A percentile compares a stretch with the other conserved stretches of the same genome.
Conservation (phyloP, 2,888 invertebrate species). For the Eustalomyia histrio region DNA sequence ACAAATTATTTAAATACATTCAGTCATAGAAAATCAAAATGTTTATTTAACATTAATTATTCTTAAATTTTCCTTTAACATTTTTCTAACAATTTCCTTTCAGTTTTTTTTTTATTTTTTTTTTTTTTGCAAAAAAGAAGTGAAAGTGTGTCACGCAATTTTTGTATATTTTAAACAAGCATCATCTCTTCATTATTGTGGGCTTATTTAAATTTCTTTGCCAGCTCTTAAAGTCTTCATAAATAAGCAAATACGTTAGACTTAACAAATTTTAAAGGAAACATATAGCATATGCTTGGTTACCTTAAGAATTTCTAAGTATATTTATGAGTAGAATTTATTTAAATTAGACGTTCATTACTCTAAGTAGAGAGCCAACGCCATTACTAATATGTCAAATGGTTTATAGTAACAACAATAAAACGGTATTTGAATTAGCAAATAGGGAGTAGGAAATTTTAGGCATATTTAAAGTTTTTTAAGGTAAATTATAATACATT, state of each 20-base stretch:
- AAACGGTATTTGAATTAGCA: slow-evolving; percentile 26
- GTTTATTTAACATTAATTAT: too few relatives aligned
- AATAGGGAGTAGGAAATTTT: neutral
- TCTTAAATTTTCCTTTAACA: too few relatives aligned
- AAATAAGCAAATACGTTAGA: neutral
- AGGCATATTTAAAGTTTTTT: neutral
- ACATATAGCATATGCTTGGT: neutral
- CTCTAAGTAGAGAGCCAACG: slow-evolving; percentile 22
- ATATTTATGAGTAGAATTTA: slow-evolving; percentile 68
- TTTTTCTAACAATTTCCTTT: too few relatives aligned
- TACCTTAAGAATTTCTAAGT: slow-evolving; percentile 44
- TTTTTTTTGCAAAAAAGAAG: neutral
- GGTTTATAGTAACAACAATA: slow-evolving; percentile 14
- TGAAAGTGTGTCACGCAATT: slow-evolving; percentile 45
- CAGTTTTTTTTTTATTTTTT: slow-evolving; percentile 12
- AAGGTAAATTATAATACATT: too few relatives aligned
- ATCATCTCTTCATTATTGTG: slow-evolving; percentile 40
- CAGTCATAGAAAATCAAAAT: too few relatives aligned
- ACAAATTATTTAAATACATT: too few relatives aligned
- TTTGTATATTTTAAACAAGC: slow-evolving; percentile 39
- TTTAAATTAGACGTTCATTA: slow-evolving; percentile 69
- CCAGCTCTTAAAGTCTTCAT: slow-evolving; percentile 34
- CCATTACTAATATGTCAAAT: slow-evolving; percentile 37
- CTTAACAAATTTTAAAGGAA: neutral
- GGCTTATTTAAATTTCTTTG: slow-evolving; percentile 22